These are phyloP conservation scores for Actinernus sp. DNA, from an alignment of 92 coral and sea anemone genomes.

Conservation along the genomic window DNA sequence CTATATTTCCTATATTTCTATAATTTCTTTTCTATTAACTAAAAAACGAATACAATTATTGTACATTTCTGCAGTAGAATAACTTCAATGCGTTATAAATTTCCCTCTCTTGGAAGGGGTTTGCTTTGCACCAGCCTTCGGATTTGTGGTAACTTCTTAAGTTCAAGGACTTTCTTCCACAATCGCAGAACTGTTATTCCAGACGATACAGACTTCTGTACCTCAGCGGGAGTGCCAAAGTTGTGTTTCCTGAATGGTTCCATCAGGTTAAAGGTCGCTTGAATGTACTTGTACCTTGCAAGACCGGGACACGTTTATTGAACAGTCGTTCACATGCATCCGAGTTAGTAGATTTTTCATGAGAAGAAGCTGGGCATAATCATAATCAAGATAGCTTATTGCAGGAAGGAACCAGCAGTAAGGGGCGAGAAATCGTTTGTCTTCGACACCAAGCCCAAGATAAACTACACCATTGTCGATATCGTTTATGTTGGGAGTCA, in stretches of 20 bases:
- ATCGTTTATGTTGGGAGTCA: constrained; percentile 26
- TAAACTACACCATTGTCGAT: constrained; percentile 1
- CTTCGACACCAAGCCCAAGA: constrained; percentile 21
- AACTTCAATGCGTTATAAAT: background rate
- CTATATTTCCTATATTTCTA: no score
- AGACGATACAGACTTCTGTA: constrained; percentile 19
- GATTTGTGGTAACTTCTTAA: constrained; percentile 22
- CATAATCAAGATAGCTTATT: constrained; percentile 16
- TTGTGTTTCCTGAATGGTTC: constrained; percentile 35
- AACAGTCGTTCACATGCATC: constrained; percentile 27
- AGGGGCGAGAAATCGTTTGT: constrained; percentile 10
- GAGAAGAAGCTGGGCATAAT: constrained; percentile 27
- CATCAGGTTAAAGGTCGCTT: constrained; percentile 12
- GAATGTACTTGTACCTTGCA: constrained; percentile 36
- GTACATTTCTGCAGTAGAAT: background rate
- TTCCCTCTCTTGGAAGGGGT: background rate
- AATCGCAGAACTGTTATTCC: constrained; percentile 40
- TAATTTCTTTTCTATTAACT: no score
- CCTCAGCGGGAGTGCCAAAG: constrained; percentile 25
- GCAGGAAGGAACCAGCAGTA: constrained; percentile 25
- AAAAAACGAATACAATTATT: no score
- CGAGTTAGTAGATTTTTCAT: constrained; percentile 16
- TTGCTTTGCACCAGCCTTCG: constrained; percentile 25
- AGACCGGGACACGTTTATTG: constrained; percentile 13
- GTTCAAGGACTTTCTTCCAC: constrained; percentile 30